Evolutionary conservation across 2,888 invertebrate genomes (phyloP), one percentile per base, ranked within the genome.

Genomic region (Oscheius sp.): DNA sequence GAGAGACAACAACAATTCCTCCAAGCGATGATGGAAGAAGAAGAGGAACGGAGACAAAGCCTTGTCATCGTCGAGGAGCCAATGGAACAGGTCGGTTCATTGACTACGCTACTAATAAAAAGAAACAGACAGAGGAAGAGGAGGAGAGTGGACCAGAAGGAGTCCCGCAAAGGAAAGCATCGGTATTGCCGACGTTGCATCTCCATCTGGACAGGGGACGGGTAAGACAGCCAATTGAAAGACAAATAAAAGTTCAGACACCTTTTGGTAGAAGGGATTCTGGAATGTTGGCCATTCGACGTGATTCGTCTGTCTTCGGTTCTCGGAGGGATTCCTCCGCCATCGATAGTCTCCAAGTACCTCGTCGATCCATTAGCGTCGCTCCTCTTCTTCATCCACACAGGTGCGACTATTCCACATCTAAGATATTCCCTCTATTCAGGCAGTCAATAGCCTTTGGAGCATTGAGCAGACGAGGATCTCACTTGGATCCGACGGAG

Each of bases 1-100:
- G 76, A 84, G 6, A 66, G 84, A 35, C 82, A 84, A 46, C 59
- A 77, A 35, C 84, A 84, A 63, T 84, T 84, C 58, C 72, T 82
- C 21, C 77, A 81, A 43, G 79, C 83, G 0, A 69, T 73, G 49
- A 35, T 72, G 18, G 61, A 71, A 41, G 80, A 80, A 49, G 80
- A 80, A 16, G 72, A 71, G 41, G 78, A 77, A n/a, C 56, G 78
- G n/a, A 58, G 75, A 18, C 77, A 80, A 27, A 80, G 80, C 64
- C 49, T 80, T 25, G 76, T 83, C 0, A 83, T 84, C 0, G 77
- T 81, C 23, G 79, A 82, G 49, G 77, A 75, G 49, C 74, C 66
- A n/a, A 49, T 70, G 3, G 56, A 69, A 21, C 70, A 70, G 29
- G 35, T 35, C 35, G 3, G 35, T 35, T 35, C 9, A 3, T 3